These are phyloP conservation scores for Polyploca ridens DNA, from an alignment of 2,888 invertebrate species.

Conservation along the genomic window DNA sequence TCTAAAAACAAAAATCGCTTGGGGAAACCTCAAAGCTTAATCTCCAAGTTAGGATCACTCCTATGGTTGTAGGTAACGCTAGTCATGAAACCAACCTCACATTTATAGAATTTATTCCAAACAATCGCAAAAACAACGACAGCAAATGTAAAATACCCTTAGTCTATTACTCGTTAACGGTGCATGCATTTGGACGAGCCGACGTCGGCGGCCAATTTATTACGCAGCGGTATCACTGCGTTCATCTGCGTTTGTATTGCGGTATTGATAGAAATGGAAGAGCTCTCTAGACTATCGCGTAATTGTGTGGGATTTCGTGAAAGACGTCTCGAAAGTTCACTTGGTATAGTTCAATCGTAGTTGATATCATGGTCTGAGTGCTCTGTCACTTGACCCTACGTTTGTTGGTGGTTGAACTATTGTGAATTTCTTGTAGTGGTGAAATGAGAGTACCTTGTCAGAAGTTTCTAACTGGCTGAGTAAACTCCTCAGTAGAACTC, in stretches of 20 bases:
- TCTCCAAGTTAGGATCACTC: too few relatives aligned
- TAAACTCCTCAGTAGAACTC: too few relatives aligned
- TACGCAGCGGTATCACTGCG: slow-evolving; percentile 61
- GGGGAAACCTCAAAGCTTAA: too few relatives aligned
- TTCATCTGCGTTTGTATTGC: slow-evolving; percentile 59
- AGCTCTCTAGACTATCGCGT: slow-evolving; percentile 22
- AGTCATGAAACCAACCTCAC: too few relatives aligned
- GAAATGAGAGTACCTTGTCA: too few relatives aligned
- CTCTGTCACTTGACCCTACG: background rate
- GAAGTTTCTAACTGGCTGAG: too few relatives aligned
- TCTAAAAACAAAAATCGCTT: too few relatives aligned
- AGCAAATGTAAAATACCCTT: slow-evolving; percentile 7
- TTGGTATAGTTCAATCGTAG: slow-evolving; percentile 19
- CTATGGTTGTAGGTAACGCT: too few relatives aligned
- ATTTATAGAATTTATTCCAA: background rate
- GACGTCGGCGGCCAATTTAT: slow-evolving; percentile 72
- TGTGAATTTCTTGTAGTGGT: background rate
- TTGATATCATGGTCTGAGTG: slow-evolving; percentile 11
- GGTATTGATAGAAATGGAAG: slow-evolving; percentile 57
- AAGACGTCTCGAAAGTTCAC: slow-evolving; percentile 30
- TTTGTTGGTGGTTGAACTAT: background rate
- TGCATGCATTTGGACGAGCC: slow-evolving; percentile 61
- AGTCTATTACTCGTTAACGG: slow-evolving; percentile 66
- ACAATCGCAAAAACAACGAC: background rate
- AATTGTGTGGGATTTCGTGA: slow-evolving; percentile 14